Evolutionary conservation across 2,888 invertebrate genomes (phyloP).

Genomic region (Hylaea fasciaria): DNA sequence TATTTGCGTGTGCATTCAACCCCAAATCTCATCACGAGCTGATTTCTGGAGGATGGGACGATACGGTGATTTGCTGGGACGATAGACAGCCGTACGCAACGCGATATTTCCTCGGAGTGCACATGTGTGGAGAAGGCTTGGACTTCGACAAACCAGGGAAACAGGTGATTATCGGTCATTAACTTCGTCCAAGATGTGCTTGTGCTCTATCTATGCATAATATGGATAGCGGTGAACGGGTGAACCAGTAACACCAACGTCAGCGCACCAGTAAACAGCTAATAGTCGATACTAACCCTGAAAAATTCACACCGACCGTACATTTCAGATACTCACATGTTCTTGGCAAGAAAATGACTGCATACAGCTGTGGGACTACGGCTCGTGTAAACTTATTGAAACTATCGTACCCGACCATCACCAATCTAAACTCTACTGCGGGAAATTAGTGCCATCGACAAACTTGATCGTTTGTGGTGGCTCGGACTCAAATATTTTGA

Average conservation of each 20-base stretch:
- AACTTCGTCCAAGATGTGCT: too few species aligned
- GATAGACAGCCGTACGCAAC: constrained; percentile 86
- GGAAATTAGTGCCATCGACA: constrained; percentile 83
- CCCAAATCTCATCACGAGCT: constrained; percentile 87
- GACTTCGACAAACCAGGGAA: constrained; percentile 87
- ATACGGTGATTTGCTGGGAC: constrained; percentile 88
- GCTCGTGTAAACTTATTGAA: constrained; percentile 85
- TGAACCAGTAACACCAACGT: too few species aligned
- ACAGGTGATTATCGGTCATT: constrained; percentile 70
- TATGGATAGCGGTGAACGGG: too few species aligned
- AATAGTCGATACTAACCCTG: not conserved
- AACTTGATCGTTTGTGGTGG: constrained; percentile 86
- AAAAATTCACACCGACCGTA: not conserved
- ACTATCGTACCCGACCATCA: constrained; percentile 83
- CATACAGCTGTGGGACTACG: constrained; percentile 88
- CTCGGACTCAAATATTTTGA: constrained; percentile 84
- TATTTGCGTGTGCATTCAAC: constrained; percentile 87
- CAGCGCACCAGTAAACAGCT: not conserved
- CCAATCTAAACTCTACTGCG: constrained; percentile 85
- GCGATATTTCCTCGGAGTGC: constrained; percentile 84
- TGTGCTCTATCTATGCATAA: too few species aligned
- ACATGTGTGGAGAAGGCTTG: constrained; percentile 88
- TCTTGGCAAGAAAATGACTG: constrained; percentile 86
- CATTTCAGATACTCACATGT: constrained; percentile 86
- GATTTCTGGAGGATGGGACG: constrained; percentile 88